phyloP scores from a whole-genome alignment of 2,797 vertebrate species.

The Parotocinclus haroldoi region DNA sequence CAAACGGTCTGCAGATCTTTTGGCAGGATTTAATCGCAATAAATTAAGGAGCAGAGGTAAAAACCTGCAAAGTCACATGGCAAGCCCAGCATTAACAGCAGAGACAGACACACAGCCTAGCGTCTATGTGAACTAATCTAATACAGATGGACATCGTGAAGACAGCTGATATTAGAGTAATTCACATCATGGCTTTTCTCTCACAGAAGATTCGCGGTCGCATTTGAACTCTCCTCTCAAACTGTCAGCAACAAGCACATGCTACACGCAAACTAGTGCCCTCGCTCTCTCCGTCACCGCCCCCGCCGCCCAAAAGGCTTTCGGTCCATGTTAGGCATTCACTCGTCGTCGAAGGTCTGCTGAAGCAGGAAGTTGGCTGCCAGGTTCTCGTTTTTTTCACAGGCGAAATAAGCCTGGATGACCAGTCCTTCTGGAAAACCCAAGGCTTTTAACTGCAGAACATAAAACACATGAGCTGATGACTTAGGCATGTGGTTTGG shows the following conservation, averaged over 20 bases:
- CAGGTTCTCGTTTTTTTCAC: conserved; percentile 78
- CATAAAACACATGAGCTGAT: conserved; percentile 18
- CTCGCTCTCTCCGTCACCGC: conserved; percentile 16
- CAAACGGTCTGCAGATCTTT: conserved; percentile 38
- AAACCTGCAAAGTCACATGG: conserved; percentile 39
- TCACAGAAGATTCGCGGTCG: conserved; percentile 34
- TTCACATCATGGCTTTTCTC: conserved; percentile 47
- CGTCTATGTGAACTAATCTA: conserved; percentile 44
- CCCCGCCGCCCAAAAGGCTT: conserved; percentile 1
- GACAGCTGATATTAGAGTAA: conserved; percentile 51
- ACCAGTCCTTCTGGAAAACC: conserved; percentile 78
- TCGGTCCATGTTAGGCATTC: conserved; percentile 22
- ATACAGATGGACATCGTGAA: conserved; percentile 46
- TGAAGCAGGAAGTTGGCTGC: conserved; percentile 79
- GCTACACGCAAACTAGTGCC: conserved; percentile 38
- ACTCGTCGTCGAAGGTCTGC: conserved; percentile 77
- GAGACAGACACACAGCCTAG: conserved; percentile 39
- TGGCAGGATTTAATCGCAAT: conserved; percentile 37
- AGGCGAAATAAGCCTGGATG: conserved; percentile 79
- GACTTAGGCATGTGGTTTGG: too few species aligned
- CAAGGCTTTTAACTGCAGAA: conserved; percentile 75
- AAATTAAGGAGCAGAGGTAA: conserved; percentile 36
- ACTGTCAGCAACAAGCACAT: conserved; percentile 29
- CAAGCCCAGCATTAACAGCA: conserved; percentile 55
- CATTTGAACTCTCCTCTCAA: conserved; percentile 19